Conservation (phyloP, 30 jellyfish, hydroid and myxozoan species). For the Hydractinia symbiolongicarpus region DNA sequence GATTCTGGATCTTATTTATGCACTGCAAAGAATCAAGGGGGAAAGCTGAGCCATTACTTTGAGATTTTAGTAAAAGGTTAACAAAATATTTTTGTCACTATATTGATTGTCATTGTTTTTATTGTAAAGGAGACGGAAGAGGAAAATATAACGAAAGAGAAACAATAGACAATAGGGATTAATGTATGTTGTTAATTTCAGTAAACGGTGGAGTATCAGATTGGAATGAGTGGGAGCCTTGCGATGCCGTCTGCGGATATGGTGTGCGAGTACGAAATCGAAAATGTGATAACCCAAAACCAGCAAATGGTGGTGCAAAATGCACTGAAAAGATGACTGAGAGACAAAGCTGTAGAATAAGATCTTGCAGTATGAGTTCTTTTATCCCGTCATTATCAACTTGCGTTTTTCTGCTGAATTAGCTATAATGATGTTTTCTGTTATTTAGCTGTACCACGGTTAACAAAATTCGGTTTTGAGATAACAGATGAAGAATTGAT, state of each 20-base stretch:
- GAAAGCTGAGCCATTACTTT: slow-evolving; percentile 9
- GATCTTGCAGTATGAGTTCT: slow-evolving; percentile 29
- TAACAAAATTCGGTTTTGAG: slow-evolving; percentile 37
- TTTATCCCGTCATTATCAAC: neutral
- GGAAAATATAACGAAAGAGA: too few species aligned
- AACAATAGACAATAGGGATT: too few species aligned
- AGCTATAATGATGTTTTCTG: neutral
- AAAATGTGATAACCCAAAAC: slow-evolving; percentile 36
- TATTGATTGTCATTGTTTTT: too few species aligned
- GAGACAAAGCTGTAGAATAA: slow-evolving; percentile 23
- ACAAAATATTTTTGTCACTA: neutral
- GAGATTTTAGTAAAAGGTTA: slow-evolving; percentile 11
- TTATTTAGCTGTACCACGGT: slow-evolving; percentile 21
- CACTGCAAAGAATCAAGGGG: slow-evolving; percentile 28
- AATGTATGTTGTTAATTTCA: neutral
- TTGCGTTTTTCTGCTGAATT: neutral
- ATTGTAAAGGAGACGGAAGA: too few species aligned
- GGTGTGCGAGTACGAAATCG: slow-evolving; percentile 36
- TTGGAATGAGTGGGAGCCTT: slow-evolving; percentile 44
- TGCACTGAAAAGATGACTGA: slow-evolving; percentile 13
- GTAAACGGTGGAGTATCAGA: slow-evolving; percentile 37
- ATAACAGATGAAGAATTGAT: slow-evolving; percentile 23
- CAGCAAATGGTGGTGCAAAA: slow-evolving; percentile 40
- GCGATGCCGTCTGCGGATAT: slow-evolving; percentile 38
- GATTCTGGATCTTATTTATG: slow-evolving; percentile 34